A percentile compares a stretch with the other conserved stretches of the same genome.
phyloP scores from a whole-genome alignment of 2,113 vertebrate genomes.

The Mixornis gularis region DNA sequence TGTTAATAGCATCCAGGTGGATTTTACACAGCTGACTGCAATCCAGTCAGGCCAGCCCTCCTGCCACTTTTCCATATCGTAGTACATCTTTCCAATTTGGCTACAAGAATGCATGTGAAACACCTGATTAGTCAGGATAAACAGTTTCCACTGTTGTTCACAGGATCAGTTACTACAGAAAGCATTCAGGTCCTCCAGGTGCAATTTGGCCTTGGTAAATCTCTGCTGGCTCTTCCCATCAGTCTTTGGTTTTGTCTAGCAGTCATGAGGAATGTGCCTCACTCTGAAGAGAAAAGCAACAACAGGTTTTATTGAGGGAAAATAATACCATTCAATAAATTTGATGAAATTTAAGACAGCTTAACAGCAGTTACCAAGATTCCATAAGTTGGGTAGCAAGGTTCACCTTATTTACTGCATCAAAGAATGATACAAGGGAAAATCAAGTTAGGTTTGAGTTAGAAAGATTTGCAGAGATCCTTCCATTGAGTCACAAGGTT shows the following conservation, averaged over 20 bases:
- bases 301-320: neutral
- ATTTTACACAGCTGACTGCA: neutral
- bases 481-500: neutral
- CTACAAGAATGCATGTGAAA: neutral
- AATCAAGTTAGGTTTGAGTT: neutral
- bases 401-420: neutral
- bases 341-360: neutral
- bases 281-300: neutral
- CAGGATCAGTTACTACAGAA: neutral
- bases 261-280: neutral
- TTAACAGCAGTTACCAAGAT: neutral
- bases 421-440: neutral
- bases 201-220: neutral
- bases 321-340: neutral
- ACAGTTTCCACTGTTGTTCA: neutral
- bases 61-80: neutral
- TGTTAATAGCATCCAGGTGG: neutral
- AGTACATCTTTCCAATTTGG: neutral
- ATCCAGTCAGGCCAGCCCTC: neutral
- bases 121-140: neutral
- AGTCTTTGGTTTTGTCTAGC: neutral
- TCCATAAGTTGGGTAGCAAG: neutral
- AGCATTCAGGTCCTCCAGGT: neutral
- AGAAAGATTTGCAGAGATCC: neutral
- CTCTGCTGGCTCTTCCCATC: neutral